These are phyloP conservation scores for Drosophila tani DNA, from an alignment of 1,140 invertebrate genomes.

Conservation along the genomic window DNA sequence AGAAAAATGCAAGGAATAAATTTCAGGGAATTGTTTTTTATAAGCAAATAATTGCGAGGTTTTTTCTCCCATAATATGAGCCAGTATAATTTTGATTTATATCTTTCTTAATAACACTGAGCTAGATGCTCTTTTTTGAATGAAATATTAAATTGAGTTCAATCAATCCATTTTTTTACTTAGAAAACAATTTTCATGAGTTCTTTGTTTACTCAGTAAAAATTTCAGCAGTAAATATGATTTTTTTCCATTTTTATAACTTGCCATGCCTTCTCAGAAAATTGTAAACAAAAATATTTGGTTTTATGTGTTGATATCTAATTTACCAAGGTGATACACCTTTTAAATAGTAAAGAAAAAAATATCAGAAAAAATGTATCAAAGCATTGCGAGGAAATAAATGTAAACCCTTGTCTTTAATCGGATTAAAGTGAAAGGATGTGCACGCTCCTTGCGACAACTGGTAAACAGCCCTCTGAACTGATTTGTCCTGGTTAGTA, in stretches of 20 bases:
- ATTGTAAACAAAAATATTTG: no score
- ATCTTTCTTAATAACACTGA: no score
- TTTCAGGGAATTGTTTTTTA: neutral
- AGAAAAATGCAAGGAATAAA: slow-evolving; percentile 8
- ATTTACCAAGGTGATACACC: neutral
- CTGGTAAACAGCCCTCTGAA: neutral
- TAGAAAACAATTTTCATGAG: neutral
- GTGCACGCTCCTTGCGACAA: neutral
- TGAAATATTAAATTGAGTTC: neutral
- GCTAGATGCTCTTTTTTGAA: no score
- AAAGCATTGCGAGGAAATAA: neutral
- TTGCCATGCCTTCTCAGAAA: neutral
- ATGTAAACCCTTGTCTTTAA: neutral
- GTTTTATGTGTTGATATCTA: no score
- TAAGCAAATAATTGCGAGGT: neutral
- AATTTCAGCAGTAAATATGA: neutral
- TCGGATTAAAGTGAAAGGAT: neutral
- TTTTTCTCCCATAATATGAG: neutral
- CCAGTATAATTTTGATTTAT: neutral
- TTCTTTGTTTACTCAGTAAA: neutral
- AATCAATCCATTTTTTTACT: neutral
- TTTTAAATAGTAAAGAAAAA: neutral
- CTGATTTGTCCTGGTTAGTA: neutral
- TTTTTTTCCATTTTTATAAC: neutral
- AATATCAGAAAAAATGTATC: neutral